Evolutionary conservation across 1,140 invertebrate species (phyloP).

Genomic region (Pseudomyrmex cubaensis): DNA sequence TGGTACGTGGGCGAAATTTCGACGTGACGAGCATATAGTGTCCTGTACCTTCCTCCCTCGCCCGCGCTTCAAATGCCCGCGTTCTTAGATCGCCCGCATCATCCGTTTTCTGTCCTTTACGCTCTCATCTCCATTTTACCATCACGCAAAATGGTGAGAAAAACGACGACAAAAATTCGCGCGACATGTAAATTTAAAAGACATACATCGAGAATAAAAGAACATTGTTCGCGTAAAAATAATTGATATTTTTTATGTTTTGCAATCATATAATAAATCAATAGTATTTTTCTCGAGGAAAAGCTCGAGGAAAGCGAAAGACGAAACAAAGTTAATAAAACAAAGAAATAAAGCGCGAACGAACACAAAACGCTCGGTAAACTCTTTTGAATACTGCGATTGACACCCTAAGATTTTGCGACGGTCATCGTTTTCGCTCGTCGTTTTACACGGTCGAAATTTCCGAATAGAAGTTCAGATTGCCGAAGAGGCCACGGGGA

Average conservation of each 20-base stretch:
- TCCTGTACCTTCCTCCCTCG: conserved; percentile 31
- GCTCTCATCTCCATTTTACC: neutral
- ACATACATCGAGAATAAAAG: neutral
- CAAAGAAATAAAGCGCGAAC: conserved; percentile 31
- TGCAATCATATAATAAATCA: too few relatives aligned
- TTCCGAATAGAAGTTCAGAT: conserved; percentile 66
- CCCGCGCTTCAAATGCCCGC: neutral
- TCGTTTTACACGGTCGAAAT: conserved; percentile 63
- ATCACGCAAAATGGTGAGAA: neutral
- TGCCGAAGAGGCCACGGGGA: conserved; percentile 62
- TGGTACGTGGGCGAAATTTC: conserved; percentile 76
- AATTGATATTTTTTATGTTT: too few relatives aligned
- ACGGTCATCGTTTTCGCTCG: conserved; percentile 69
- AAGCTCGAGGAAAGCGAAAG: neutral
- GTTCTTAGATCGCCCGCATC: conserved; percentile 22
- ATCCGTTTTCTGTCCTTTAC: conserved; percentile 12
- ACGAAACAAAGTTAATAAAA: neutral
- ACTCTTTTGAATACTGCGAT: conserved; percentile 6
- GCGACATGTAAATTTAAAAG: conserved; percentile 17
- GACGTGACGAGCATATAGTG: conserved; percentile 74
- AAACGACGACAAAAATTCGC: neutral
- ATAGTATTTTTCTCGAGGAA: too few relatives aligned
- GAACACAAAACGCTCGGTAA: conserved; percentile 43
- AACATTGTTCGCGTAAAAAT: too few relatives aligned
- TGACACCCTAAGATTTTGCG: conserved; percentile 57